Percentiles rank a stretch among this genome's conserved stretches.
Conservation (phyloP, 2,113 vertebrate genomes). For the Strix aluco region DNA sequence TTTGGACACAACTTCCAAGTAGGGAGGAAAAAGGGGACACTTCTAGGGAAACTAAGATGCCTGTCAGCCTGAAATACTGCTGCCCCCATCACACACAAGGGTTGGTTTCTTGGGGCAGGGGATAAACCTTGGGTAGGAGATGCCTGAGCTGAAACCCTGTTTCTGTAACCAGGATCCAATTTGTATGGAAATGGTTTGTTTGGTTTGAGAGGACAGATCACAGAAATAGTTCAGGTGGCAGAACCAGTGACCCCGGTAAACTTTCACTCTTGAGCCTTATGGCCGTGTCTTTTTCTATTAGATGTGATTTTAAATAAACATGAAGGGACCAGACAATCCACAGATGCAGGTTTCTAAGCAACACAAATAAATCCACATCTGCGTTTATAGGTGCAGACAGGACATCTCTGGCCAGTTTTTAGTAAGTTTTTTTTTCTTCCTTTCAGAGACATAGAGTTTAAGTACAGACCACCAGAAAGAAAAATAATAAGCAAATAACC, state of each 20-base stretch:
- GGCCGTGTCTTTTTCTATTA: slow-evolving; percentile 37
- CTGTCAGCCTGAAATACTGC: background rate
- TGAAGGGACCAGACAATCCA: slow-evolving; percentile 39
- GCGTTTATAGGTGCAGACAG: background rate
- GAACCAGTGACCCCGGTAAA: slow-evolving; percentile 44
- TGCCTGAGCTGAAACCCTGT: background rate
- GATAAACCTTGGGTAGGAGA: background rate
- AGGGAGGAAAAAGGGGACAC: background rate
- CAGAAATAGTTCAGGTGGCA: slow-evolving; percentile 22
- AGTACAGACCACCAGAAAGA: background rate
- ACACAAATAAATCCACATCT: slow-evolving; percentile 22
- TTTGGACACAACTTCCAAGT: background rate
- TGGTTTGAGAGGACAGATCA: background rate
- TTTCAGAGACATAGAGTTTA: background rate
- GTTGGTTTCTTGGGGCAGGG: background rate
- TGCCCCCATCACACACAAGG: background rate
- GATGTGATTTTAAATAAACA: slow-evolving; percentile 66
- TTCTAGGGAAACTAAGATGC: background rate
- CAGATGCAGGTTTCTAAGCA: slow-evolving; percentile 43
- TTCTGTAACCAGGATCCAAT: background rate
- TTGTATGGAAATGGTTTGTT: background rate
- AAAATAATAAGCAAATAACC: background rate
- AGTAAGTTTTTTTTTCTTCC: background rate
- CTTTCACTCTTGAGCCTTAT: slow-evolving; percentile 38
- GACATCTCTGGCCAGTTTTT: background rate